These are phyloP conservation scores for Protonibea diacanthus DNA, from an alignment of 2,797 vertebrate genomes.

Conservation along the genomic window DNA sequence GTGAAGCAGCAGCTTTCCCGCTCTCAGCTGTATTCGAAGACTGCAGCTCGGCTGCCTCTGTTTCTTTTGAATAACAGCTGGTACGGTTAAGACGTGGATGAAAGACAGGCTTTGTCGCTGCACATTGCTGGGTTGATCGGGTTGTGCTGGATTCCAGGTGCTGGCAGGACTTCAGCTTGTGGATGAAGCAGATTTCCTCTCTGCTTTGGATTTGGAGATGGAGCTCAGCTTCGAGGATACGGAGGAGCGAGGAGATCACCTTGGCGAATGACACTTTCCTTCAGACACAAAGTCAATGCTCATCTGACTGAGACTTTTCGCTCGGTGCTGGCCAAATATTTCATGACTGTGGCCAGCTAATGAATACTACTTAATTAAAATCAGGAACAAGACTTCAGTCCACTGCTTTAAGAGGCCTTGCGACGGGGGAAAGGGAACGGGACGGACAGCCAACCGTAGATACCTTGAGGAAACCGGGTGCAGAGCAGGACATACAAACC, in stretches of 20 bases:
- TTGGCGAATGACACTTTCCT: constrained; percentile 45
- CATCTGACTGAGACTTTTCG: constrained; percentile 38
- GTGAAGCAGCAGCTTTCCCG: constrained; percentile 22
- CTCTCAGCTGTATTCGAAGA: constrained; percentile 25
- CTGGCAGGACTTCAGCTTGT: constrained; percentile 47
- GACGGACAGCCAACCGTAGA: constrained; percentile 51
- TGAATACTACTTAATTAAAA: constrained; percentile 29
- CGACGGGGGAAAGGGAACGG: constrained; percentile 14
- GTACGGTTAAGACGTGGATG: neutral
- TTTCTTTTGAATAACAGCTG: constrained; percentile 38
- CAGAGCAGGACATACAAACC: constrained; percentile 85
- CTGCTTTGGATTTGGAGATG: constrained; percentile 8
- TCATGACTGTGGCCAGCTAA: constrained; percentile 21
- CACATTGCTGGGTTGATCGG: neutral
- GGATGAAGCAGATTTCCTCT: constrained; percentile 29
- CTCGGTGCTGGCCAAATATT: constrained; percentile 17
- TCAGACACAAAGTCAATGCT: constrained; percentile 69
- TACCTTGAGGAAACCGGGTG: constrained; percentile 40
- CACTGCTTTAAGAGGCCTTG: constrained; percentile 39
- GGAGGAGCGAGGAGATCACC: constrained; percentile 18
- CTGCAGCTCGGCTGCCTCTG: neutral
- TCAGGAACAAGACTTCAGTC: constrained; percentile 68
- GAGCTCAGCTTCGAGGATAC: constrained; percentile 32
- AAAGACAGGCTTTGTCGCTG: neutral
- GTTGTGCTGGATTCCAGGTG: constrained; percentile 28